Evolutionary conservation across 2,888 invertebrate genomes (phyloP).

Genomic region (Bugulina stolonifera): DNA sequence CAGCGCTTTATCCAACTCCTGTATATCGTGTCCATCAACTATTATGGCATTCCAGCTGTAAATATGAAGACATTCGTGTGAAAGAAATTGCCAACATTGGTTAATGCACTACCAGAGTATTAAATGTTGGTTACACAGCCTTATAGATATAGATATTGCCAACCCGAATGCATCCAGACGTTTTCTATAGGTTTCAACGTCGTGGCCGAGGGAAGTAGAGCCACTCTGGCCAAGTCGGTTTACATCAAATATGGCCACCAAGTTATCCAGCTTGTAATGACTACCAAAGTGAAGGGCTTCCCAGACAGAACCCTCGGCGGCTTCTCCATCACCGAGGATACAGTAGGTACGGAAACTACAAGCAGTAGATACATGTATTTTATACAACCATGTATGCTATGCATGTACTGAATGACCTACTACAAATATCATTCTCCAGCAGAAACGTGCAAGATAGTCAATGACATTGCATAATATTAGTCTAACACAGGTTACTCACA

Average conservation of each 20-base stretch:
- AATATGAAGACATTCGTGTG: too few species aligned
- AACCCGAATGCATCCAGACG: slow-evolving; percentile 74
- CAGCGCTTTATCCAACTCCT: slow-evolving; percentile 78
- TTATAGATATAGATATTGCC: too few species aligned
- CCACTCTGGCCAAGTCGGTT: slow-evolving; percentile 97
- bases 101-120: too few species aligned
- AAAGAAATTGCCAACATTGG: too few species aligned
- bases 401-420: too few species aligned
- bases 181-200: slow-evolving; percentile 73
- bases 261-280: slow-evolving; percentile 88
- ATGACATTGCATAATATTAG: too few species aligned
- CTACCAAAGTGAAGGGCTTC: slow-evolving; percentile 92
- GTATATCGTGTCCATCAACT: slow-evolving; percentile 93
- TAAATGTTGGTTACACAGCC: too few species aligned
- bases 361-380: slow-evolving; percentile 28
- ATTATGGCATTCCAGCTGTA: slow-evolving; percentile 54
- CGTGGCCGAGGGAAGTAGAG: slow-evolving; percentile 85
- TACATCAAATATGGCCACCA: slow-evolving; percentile 92
- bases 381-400: too few species aligned
- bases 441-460: too few species aligned
- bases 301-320: slow-evolving; percentile 97
- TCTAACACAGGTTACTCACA: too few species aligned
- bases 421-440: too few species aligned
- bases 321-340: slow-evolving; percentile 94
- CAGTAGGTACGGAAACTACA: slow-evolving; percentile 75